phyloP scores from a whole-genome alignment of 2,888 invertebrate species.

The Caenorhabditis macrosperma region DNA sequence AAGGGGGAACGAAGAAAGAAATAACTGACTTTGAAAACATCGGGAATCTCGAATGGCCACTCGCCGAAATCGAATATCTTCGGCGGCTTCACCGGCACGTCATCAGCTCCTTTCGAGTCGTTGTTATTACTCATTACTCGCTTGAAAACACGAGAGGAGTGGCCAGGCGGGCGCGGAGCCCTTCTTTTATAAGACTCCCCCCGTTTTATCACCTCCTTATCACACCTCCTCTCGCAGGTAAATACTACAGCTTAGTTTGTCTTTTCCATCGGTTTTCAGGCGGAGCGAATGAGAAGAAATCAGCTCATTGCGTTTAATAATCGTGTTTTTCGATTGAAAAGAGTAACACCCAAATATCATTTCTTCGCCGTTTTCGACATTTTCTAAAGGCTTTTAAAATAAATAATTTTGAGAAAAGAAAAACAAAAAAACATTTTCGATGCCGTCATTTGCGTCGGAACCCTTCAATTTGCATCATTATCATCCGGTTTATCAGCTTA shows the following conservation, averaged over 20 bases:
- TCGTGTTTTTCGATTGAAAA: too few species aligned
- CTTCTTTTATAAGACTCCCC: slow-evolving; percentile 26
- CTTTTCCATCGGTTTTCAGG: not conserved
- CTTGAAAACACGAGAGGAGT: not conserved
- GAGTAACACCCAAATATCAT: too few species aligned
- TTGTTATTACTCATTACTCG: slow-evolving; percentile 33
- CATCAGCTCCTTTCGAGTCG: slow-evolving; percentile 10
- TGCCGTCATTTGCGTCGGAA: not conserved
- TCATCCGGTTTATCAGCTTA: too few species aligned
- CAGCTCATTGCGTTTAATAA: too few species aligned
- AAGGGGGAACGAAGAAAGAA: too few species aligned
- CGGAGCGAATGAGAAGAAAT: too few species aligned
- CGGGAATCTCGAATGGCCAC: slow-evolving; percentile 56
- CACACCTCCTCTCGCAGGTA: slow-evolving; percentile 25
- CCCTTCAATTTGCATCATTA: not conserved
- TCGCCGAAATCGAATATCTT: slow-evolving; percentile 48
- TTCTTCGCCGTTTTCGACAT: too few species aligned
- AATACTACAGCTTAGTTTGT: slow-evolving; percentile 31
- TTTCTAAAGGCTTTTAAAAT: too few species aligned
- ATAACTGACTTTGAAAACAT: slow-evolving; percentile 47
- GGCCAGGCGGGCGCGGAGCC: not conserved
- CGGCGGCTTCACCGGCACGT: slow-evolving; percentile 44
- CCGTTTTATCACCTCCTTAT: slow-evolving; percentile 37
- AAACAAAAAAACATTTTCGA: too few species aligned
- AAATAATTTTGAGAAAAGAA: too few species aligned